Conservation (phyloP, 2,113 vertebrate species). For the Indicator indicator region DNA sequence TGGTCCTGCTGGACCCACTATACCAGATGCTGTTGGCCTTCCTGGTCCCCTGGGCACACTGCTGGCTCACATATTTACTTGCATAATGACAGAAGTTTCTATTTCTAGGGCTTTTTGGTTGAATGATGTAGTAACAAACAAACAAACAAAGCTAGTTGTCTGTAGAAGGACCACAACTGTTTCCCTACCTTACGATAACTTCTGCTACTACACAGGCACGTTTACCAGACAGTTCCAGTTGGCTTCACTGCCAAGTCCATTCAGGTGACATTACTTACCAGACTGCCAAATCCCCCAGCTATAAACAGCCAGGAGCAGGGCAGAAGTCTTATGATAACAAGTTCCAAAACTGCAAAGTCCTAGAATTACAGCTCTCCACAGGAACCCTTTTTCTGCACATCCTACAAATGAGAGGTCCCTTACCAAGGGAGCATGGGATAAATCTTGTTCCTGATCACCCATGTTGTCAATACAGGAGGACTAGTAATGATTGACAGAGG, state of each 20-base stretch:
- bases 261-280: background rate
- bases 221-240: background rate
- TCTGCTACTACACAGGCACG: rapidly evolving
- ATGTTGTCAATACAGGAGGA: rapidly evolving
- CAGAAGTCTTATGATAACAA: background rate
- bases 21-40: no score
- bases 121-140: background rate
- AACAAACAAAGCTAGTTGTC: rapidly evolving
- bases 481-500: rapidly evolving
- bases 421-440: background rate
- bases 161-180: background rate
- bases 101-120: background rate
- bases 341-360: background rate
- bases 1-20: no score
- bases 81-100: background rate
- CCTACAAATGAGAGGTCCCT: background rate
- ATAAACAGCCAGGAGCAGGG: background rate
- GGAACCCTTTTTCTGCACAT: background rate
- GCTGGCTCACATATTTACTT: no score
- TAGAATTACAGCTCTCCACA: background rate
- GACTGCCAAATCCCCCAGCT: rapidly evolving
- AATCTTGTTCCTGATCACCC: rapidly evolving
- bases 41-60: no score
- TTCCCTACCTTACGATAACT: rapidly evolving
- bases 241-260: background rate